Evolutionary conservation across 2,113 vertebrate species (phyloP).

Genomic region (Cochlearius cochlearius): DNA sequence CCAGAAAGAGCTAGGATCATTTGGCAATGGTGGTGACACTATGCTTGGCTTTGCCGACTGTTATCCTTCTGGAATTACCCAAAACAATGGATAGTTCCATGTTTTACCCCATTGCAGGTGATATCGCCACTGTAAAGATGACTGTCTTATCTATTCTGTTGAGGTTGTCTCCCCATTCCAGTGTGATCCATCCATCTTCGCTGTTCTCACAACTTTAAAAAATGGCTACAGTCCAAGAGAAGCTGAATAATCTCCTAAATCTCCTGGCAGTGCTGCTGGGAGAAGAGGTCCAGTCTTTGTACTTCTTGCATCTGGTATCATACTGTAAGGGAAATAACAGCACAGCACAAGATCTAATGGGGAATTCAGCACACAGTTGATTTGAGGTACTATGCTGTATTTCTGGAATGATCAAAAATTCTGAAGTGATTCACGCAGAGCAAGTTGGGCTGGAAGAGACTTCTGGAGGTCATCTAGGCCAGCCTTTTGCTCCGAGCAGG

Average conservation of each 20-base stretch:
- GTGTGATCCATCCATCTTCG: neutral
- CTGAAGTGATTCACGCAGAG: neutral
- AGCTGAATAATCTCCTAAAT: neutral
- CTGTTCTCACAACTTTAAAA: neutral
- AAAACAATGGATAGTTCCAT: neutral
- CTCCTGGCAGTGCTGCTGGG: neutral
- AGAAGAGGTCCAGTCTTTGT: neutral
- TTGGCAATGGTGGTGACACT: neutral
- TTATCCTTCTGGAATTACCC: neutral
- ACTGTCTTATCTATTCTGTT: neutral
- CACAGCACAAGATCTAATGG: neutral
- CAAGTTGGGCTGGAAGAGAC: neutral
- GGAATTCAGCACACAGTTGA: neutral
- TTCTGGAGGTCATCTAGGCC: neutral
- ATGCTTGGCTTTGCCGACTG: neutral
- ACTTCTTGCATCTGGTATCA: neutral
- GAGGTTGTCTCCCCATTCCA: neutral
- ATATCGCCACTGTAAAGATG: neutral
- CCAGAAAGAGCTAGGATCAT: neutral
- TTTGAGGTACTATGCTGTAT: neutral
- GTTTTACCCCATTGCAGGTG: neutral
- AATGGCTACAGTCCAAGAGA: neutral
- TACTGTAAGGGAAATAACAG: neutral
- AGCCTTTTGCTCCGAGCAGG: neutral
- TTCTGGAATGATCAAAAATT: neutral